Conservation (phyloP, 2,797 vertebrate genomes). For the Pteronotus mesoamericanus region DNA sequence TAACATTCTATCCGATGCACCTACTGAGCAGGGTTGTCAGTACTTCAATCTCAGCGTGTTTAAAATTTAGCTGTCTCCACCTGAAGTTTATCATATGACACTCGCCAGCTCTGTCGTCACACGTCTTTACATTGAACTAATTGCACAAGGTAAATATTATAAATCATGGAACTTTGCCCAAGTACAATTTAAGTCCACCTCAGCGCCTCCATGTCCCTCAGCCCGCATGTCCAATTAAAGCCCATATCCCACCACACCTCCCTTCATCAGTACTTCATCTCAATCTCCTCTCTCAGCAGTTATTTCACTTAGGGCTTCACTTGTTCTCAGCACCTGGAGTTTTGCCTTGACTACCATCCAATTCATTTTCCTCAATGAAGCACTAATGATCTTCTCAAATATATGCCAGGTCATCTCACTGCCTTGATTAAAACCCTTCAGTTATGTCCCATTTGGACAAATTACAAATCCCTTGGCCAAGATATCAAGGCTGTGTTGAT, state of each 20-base stretch:
- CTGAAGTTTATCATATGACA: not conserved
- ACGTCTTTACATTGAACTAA: not conserved
- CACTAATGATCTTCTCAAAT: not conserved
- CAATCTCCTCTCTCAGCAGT: not conserved
- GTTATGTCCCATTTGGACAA: not conserved
- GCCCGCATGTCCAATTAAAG: not conserved
- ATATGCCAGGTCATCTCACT: not conserved
- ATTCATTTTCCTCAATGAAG: not conserved
- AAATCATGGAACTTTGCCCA: not conserved
- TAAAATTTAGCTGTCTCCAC: not conserved
- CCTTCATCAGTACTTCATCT: not conserved
- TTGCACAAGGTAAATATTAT: not conserved
- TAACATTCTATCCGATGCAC: not conserved
- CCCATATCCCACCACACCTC: not conserved
- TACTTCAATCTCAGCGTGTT: not conserved
- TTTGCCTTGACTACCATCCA: not conserved
- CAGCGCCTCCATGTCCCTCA: not conserved
- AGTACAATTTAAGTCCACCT: not conserved
- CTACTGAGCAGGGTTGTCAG: not conserved
- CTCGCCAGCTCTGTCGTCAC: not conserved
- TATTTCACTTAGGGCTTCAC: not conserved
- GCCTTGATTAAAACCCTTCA: not conserved
- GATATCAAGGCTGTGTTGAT: not conserved
- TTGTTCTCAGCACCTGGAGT: not conserved
- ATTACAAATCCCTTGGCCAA: not conserved